Evolutionary conservation across 2,888 invertebrate genomes (phyloP).

Genomic region (Hipparchia semele): DNA sequence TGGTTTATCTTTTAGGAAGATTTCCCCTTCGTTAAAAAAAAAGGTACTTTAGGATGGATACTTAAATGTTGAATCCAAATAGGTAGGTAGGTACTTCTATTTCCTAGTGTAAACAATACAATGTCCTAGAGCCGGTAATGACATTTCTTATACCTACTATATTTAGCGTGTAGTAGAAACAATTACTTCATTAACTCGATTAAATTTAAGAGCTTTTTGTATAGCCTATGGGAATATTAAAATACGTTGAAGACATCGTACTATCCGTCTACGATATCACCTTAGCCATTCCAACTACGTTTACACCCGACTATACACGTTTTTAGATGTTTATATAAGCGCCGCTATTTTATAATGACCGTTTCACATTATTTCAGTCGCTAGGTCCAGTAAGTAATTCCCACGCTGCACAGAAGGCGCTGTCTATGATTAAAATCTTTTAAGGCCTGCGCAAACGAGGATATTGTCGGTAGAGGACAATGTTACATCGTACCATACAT

Average conservation of each 20-base stretch:
- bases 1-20: no score
- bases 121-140: slow-evolving; percentile 41
- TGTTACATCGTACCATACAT: no score
- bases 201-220: slow-evolving; percentile 50
- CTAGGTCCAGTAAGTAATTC: background rate
- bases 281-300: slow-evolving; percentile 59
- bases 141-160: slow-evolving; percentile 43
- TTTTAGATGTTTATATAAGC: slow-evolving; percentile 34
- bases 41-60: no score
- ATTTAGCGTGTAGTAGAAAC: slow-evolving; percentile 38
- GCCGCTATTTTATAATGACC: slow-evolving; percentile 9
- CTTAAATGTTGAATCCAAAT: no score
- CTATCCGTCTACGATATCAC: slow-evolving; percentile 70
- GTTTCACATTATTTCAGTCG: background rate
- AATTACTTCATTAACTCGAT: slow-evolving; percentile 43
- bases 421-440: background rate
- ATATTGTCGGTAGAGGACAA: no score
- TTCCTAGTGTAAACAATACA: background rate
- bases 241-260: slow-evolving; percentile 77
- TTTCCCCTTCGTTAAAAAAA: no score
- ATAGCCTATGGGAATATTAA: slow-evolving; percentile 69
- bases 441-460: no score
- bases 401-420: background rate
- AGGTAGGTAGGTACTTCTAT: no score
- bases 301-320: slow-evolving; percentile 64